Evolutionary conservation across 2,888 invertebrate species (phyloP).

Genomic region (Xiphydria camelus): DNA sequence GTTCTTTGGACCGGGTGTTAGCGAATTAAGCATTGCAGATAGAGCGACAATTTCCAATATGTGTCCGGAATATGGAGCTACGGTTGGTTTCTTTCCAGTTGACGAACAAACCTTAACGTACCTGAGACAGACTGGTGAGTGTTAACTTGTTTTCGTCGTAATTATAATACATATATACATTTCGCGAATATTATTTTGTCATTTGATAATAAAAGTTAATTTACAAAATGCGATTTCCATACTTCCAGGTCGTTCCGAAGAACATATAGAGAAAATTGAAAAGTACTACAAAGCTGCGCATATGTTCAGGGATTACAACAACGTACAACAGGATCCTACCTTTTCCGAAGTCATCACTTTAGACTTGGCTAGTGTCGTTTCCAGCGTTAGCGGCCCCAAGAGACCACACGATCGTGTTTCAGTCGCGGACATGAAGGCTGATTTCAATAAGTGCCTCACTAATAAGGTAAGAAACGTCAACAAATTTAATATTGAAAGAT

Average conservation of each 20-base stretch:
- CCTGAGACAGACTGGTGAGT: slow-evolving; percentile 78
- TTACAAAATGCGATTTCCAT: slow-evolving; percentile 10
- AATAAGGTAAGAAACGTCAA: slow-evolving; percentile 90
- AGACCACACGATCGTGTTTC: slow-evolving; percentile 95
- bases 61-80: slow-evolving; percentile 98
- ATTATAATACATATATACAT: background rate
- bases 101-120: slow-evolving; percentile 82
- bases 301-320: slow-evolving; percentile 81
- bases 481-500: too few relatives aligned
- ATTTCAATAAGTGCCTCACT: slow-evolving; percentile 82
- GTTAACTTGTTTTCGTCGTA: background rate
- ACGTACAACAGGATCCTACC: slow-evolving; percentile 76
- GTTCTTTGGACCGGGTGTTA: slow-evolving; percentile 94
- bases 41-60: slow-evolving; percentile 98
- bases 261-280: slow-evolving; percentile 77
- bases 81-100: slow-evolving; percentile 93
- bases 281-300: slow-evolving; percentile 79
- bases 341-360: slow-evolving; percentile 85
- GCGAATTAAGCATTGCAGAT: slow-evolving; percentile 91
- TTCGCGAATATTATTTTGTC: background rate
- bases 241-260: slow-evolving; percentile 74
- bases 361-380: slow-evolving; percentile 85
- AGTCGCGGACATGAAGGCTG: slow-evolving; percentile 85
- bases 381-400: slow-evolving; percentile 96
- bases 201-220: background rate